Conservation (phyloP, 92 coral and sea anemone species). For the Phenganax marumi region DNA sequence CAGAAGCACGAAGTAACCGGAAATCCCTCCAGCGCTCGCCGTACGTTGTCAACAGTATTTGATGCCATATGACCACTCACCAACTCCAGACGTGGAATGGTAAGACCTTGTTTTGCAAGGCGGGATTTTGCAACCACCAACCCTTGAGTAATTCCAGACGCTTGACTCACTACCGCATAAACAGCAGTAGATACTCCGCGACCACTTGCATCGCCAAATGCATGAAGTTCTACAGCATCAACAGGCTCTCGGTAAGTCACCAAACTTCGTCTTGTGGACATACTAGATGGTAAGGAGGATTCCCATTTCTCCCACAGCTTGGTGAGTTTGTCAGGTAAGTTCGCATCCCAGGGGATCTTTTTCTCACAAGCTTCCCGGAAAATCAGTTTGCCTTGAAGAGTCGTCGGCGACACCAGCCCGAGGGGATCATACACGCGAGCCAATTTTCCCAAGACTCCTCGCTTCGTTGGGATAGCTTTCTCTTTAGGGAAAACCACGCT, state of each 20-base stretch:
- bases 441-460: not conserved
- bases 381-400: not conserved
- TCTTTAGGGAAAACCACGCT: not conserved
- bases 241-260: no score
- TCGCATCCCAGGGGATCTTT: no score
- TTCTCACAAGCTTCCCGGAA: not conserved
- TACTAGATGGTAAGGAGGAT: no score
- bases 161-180: not conserved
- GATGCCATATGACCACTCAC: not conserved
- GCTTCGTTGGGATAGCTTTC: not conserved
- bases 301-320: no score
- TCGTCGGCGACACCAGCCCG: no score
- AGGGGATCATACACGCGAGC: not conserved
- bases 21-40: slow-evolving; percentile 24
- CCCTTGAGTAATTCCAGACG: not conserved
- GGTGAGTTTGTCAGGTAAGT: no score
- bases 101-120: not conserved
- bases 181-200: not conserved
- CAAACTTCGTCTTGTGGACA: no score
- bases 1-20: not conserved
- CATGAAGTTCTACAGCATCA: no score
- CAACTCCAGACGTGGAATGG: not conserved
- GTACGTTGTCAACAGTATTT: not conserved
- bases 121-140: not conserved
- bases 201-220: not conserved